Conservation (phyloP, 2,113 vertebrate genomes). For the Suncus etruscus region DNA sequence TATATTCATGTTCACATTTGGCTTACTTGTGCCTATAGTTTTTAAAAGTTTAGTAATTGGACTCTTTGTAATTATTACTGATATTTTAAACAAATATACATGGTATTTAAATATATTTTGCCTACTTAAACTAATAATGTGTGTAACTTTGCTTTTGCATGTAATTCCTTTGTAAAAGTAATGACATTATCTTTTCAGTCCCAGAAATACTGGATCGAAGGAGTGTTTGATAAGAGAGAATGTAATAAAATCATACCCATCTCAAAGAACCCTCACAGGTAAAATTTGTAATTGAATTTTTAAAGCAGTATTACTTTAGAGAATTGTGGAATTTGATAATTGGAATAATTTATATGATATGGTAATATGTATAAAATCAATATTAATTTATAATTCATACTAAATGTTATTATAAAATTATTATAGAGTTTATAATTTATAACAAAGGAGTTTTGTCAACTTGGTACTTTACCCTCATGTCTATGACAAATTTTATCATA, state of each 20-base stretch:
- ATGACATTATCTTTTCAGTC: conserved; percentile 85
- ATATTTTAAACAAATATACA: conserved; percentile 14
- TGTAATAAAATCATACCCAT: conserved; percentile 93
- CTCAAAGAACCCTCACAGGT: conserved; percentile 93
- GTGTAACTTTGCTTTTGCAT: not conserved
- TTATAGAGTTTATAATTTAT: too few relatives aligned
- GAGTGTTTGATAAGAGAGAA: conserved; percentile 94
- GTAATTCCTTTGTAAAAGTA: conserved; percentile 35
- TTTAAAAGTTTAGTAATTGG: not conserved
- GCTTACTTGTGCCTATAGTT: not conserved
- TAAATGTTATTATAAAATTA: not conserved
- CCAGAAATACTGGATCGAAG: conserved; percentile 95
- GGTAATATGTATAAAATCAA: not conserved
- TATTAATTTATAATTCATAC: not conserved
- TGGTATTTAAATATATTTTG: not conserved
- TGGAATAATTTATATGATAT: conserved; percentile 7
- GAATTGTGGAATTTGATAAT: conserved; percentile 4
- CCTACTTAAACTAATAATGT: not conserved
- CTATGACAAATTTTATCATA: not conserved
- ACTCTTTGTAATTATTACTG: conserved; percentile 5
- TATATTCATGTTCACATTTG: conserved; percentile 50
- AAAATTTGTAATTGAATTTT: conserved; percentile 57
- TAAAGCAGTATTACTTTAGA: conserved; percentile 38
- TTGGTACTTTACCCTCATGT: not conserved
- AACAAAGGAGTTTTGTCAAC: not conserved